A percentile compares a stretch with the other conserved stretches of the same genome.
Evolutionary conservation across 2,888 invertebrate species (phyloP).

Genomic region (Polydrusus tereticollis): DNA sequence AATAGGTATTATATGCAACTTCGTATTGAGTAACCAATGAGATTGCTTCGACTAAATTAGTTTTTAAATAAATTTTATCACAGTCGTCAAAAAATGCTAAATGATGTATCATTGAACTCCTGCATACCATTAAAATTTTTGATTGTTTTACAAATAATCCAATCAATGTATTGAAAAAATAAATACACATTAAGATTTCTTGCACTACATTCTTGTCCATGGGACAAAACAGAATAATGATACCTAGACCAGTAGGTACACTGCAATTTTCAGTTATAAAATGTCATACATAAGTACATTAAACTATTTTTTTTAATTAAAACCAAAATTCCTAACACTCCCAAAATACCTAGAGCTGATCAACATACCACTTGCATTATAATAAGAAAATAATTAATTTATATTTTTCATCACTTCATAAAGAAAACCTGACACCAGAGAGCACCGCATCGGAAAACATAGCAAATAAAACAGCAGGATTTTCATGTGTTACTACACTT

Average conservation of each 20-base stretch:
- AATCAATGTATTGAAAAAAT: constrained; percentile 2
- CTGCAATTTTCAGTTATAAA: constrained; percentile 29
- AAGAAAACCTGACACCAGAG: too few species aligned
- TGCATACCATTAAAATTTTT: not conserved
- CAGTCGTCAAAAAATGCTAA: too few species aligned
- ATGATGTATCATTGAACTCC: too few species aligned
- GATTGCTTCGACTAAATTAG: too few species aligned
- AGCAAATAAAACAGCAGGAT: too few species aligned
- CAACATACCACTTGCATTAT: constrained; percentile 43
- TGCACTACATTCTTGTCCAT: constrained; percentile 46
- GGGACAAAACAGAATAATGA: constrained; percentile 43
- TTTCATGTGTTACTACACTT: too few species aligned
- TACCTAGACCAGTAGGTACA: constrained; percentile 41
- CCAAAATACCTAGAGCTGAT: constrained; percentile 37
- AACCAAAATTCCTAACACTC: constrained; percentile 23
- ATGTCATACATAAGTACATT: not conserved
- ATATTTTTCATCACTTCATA: too few species aligned
- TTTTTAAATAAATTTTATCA: too few species aligned
- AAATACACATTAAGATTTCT: constrained; percentile 20
- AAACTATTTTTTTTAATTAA: constrained; percentile 19
- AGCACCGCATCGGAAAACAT: too few species aligned
- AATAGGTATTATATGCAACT: too few species aligned
- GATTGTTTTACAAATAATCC: not conserved
- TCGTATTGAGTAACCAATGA: too few species aligned
- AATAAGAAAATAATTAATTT: too few species aligned